These are phyloP conservation scores for Sebastes cheni DNA, from an alignment of 2,797 vertebrate genomes.

Conservation along the genomic window DNA sequence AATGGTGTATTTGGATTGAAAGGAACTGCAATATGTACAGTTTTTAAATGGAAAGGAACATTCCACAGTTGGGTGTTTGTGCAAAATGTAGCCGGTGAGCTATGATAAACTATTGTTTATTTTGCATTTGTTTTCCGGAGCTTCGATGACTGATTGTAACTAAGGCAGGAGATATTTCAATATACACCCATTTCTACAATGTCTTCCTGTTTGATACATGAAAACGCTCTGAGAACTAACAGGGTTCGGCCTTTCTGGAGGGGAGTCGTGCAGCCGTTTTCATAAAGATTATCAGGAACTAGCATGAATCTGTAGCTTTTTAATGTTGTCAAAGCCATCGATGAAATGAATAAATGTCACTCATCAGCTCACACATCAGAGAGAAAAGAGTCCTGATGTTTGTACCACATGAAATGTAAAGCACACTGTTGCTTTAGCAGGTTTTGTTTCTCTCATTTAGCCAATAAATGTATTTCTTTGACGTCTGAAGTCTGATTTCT, in stretches of 20 bases:
- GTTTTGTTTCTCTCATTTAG: conserved; percentile 37
- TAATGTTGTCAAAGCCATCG: conserved; percentile 4
- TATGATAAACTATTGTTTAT: neutral
- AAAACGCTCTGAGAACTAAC: conserved; percentile 7
- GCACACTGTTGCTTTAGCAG: conserved; percentile 3
- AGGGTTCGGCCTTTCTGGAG: neutral
- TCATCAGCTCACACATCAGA: neutral
- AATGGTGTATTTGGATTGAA: conserved; percentile 15
- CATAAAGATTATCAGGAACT: conserved; percentile 15
- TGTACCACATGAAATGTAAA: conserved; percentile 23
- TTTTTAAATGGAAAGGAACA: conserved; percentile 60
- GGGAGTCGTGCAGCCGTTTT: conserved; percentile 24
- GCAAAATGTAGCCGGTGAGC: conserved; percentile 6
- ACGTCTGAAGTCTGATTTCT: neutral
- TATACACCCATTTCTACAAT: conserved; percentile 22
- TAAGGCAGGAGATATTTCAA: conserved; percentile 21
- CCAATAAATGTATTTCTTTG: conserved; percentile 72
- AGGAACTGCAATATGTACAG: conserved; percentile 61
- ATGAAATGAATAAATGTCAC: conserved; percentile 2
- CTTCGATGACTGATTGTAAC: conserved; percentile 57
- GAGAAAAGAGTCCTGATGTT: neutral
- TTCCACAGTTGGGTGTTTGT: conserved; percentile 60
- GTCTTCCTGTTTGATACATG: conserved; percentile 56
- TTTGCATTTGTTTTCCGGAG: conserved; percentile 14
- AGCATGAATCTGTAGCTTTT: conserved; percentile 37